Base-by-base conservation (phyloP, 2,888 invertebrate genomes). In the Tenthredo scrophulariae region DNA sequence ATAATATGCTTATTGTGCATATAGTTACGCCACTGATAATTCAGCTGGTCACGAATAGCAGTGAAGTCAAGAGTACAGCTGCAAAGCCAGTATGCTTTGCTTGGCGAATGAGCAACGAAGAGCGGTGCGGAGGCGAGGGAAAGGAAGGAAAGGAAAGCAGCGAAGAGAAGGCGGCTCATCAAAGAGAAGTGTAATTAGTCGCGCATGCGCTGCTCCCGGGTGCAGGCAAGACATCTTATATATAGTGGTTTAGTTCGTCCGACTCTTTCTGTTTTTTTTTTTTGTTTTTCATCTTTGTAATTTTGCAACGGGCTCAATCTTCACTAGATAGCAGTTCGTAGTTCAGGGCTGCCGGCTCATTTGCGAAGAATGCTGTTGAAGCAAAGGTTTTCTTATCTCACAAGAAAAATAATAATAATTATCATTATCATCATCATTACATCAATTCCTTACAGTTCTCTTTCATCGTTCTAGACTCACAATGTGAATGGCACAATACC, bases 101-200 rank as follows among this genome's bases (percentile, higher is more conserved):
- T 80, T 77, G 85, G 86, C 86, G 83, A 84, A 74, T 84, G 86
- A 67, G 67, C 54, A 80, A 72, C n/a, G 84, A 84, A 72, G 85
- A 85, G 74, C 58, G 33, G 33, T 80, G n/a, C 43, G 83, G 75
- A 79, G 50, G 46, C 46, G 58, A 22, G 40, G 46, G 26, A 67
- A 82, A 58, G 79, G 58, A 40, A 72, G 80, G 58, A 46, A 84
- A 72, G 85, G 79, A 33, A 79, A 79, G 70, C 9, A 54, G 67
- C 26, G 67, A 84, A 80, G 84, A 80, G 65, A 79, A 80, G 90
- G 88, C 89, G 88, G 87, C 88, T 89, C 89, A 88, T 91, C 91
- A 91, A 91, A 91, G 91, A 85, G 87, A 88, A 91, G 88, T 90
- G 91, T 91, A 91, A 91, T 91, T 91, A 91, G 91, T 90, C 88